These are phyloP conservation scores for Australoheros facetus DNA, from an alignment of 2,797 vertebrate genomes.

Conservation along the genomic window DNA sequence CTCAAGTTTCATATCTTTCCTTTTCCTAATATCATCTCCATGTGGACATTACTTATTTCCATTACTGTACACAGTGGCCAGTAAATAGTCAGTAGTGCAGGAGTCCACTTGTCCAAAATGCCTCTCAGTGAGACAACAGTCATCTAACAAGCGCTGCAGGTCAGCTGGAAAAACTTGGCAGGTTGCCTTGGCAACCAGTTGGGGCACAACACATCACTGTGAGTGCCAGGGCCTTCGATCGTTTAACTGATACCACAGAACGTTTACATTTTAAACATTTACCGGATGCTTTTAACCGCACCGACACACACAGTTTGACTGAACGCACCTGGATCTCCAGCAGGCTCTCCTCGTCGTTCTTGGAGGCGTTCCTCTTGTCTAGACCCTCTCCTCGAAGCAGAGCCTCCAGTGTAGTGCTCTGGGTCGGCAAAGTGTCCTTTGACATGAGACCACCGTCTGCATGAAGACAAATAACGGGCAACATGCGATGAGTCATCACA, in stretches of 20 bases:
- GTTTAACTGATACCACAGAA: slow-evolving; percentile 4
- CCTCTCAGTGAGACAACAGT: slow-evolving; percentile 22
- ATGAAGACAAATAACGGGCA: slow-evolving; percentile 16
- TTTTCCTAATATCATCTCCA: neutral
- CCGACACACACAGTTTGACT: neutral
- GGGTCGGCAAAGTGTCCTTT: slow-evolving; percentile 89
- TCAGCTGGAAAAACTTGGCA: slow-evolving; percentile 55
- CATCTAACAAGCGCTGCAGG: slow-evolving; percentile 41
- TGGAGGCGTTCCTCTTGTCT: slow-evolving; percentile 90
- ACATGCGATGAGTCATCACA: slow-evolving; percentile 16
- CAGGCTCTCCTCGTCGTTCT: slow-evolving; percentile 92
- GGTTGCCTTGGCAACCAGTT: slow-evolving; percentile 48
- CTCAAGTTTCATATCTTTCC: neutral
- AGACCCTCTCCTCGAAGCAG: slow-evolving; percentile 92
- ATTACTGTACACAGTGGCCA: neutral
- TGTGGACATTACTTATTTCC: neutral
- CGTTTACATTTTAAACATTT: slow-evolving; percentile 28
- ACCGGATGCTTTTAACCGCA: neutral
- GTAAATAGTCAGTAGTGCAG: neutral
- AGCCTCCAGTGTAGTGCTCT: slow-evolving; percentile 95
- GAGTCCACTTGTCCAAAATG: slow-evolving; percentile 13
- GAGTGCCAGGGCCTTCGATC: slow-evolving; percentile 9
- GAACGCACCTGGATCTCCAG: slow-evolving; percentile 92
- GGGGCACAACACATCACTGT: slow-evolving; percentile 21
- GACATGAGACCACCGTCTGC: slow-evolving; percentile 89